Percentiles rank a stretch among this genome's conserved stretches.
phyloP scores from a whole-genome alignment of 2,888 invertebrate genomes.

The Tipula vernalis region DNA sequence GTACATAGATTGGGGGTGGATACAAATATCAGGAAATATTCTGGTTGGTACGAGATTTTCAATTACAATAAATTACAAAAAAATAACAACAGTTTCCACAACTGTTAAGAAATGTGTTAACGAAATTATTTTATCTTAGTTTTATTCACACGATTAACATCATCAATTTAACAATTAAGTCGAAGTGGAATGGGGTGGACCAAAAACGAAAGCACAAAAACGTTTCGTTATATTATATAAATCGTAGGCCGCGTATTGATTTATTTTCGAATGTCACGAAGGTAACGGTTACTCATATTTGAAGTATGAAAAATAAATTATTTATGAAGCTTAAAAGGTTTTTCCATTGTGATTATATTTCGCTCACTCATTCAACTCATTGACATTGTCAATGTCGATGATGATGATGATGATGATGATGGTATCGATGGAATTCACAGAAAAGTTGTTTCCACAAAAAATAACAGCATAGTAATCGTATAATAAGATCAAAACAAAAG shows the following conservation, averaged over 20 bases:
- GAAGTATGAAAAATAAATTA: not conserved
- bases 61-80: not conserved
- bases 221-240: not conserved
- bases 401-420: not conserved
- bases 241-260: not conserved
- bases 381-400: not conserved
- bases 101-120: not conserved
- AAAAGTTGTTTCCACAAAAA: too few relatives aligned
- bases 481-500: too few relatives aligned
- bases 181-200: not conserved
- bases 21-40: not conserved
- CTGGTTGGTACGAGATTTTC: not conserved
- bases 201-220: not conserved
- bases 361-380: not conserved
- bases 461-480: too few relatives aligned
- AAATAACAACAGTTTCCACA: not conserved
- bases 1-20: not conserved
- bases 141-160: not conserved
- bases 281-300: not conserved
- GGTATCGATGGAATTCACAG: too few relatives aligned
- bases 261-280: not conserved
- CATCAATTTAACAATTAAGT: not conserved
- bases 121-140: not conserved
- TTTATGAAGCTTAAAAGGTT: not conserved
- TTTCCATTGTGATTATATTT: not conserved